Percentiles rank a stretch among this genome's conserved stretches.
phyloP scores from a whole-genome alignment of 2,113 vertebrate genomes.

The Xyrauchen texanus region DNA sequence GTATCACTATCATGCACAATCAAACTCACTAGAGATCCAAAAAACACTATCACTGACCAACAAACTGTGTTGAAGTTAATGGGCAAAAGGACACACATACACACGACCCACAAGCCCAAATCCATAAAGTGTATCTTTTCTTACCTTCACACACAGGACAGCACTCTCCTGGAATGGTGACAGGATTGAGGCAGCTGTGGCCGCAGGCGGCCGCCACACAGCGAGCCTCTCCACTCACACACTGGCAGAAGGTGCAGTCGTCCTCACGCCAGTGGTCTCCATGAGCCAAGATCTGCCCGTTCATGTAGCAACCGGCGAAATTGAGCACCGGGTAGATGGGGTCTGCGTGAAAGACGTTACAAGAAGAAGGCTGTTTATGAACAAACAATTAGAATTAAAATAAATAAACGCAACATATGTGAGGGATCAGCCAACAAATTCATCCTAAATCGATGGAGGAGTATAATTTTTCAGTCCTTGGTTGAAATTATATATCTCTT shows the following conservation, averaged over 20 bases:
- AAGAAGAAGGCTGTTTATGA: neutral
- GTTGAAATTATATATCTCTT: too few relatives aligned
- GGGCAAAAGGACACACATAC: too few relatives aligned
- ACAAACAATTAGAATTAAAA: too few relatives aligned
- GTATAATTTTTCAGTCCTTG: too few relatives aligned
- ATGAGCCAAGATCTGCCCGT: conserved; percentile 84
- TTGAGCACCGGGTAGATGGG: conserved; percentile 81
- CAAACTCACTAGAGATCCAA: too few relatives aligned
- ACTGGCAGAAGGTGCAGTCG: conserved; percentile 90
- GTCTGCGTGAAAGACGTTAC: conserved; percentile 65
- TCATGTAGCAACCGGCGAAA: conserved; percentile 87
- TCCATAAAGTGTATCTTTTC: neutral
- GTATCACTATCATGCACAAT: too few relatives aligned
- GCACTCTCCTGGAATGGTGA: conserved; percentile 88
- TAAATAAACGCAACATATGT: too few relatives aligned
- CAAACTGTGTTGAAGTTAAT: too few relatives aligned
- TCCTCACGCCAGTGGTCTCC: conserved; percentile 91
- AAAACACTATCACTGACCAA: too few relatives aligned
- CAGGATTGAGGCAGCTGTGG: conserved; percentile 84
- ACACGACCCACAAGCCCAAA: too few relatives aligned
- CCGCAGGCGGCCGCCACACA: conserved; percentile 86
- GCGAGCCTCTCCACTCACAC: conserved; percentile 82
- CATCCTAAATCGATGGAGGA: too few relatives aligned
- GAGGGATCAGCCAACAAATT: too few relatives aligned
- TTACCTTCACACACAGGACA: conserved; percentile 88